Percentiles rank a stretch among this genome's conserved stretches.
These are phyloP conservation scores for Macquaria ambigua DNA, from an alignment of 2,113 vertebrate species.

Conservation along the genomic window DNA sequence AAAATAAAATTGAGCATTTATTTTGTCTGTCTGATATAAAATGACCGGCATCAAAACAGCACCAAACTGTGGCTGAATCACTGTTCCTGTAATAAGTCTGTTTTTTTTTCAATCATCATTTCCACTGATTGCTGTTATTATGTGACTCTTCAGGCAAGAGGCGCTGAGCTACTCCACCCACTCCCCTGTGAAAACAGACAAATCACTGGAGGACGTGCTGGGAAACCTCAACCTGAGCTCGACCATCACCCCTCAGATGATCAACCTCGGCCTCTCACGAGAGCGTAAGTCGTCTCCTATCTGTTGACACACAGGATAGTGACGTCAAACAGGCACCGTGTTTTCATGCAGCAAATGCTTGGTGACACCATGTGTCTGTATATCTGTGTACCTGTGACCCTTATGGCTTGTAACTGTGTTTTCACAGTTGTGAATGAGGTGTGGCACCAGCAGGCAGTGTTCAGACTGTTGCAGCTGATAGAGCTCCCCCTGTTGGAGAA, in stretches of 20 bases:
- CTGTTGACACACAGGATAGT: not conserved
- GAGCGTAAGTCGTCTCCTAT: constrained; percentile 83
- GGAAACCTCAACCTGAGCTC: constrained; percentile 91
- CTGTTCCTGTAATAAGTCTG: constrained; percentile 30
- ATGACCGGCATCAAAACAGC: constrained; percentile 28
- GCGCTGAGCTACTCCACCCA: constrained; percentile 80
- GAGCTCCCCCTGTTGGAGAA: constrained; percentile 95
- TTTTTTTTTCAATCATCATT: constrained; percentile 9
- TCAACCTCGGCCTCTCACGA: constrained; percentile 87
- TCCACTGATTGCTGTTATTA: constrained; percentile 62
- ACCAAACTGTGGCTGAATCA: constrained; percentile 30
- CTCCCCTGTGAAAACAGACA: constrained; percentile 85
- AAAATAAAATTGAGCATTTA: constrained; percentile 21
- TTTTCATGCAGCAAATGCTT: not conserved
- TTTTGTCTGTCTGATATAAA: constrained; percentile 21
- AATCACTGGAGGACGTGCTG: constrained; percentile 90
- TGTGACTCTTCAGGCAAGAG: constrained; percentile 82
- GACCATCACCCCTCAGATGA: constrained; percentile 85
- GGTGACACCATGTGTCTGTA: not conserved
- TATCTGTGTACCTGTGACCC: not conserved
- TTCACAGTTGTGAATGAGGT: constrained; percentile 91
- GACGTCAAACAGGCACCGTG: not conserved
- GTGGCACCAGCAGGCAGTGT: constrained; percentile 95
- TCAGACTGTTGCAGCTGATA: constrained; percentile 92
- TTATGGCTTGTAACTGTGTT: constrained; percentile 1